Evolutionary conservation across 2,888 invertebrate genomes (phyloP), one percentile per base, ranked within the genome.

Genomic region (Heliconius sara): DNA sequence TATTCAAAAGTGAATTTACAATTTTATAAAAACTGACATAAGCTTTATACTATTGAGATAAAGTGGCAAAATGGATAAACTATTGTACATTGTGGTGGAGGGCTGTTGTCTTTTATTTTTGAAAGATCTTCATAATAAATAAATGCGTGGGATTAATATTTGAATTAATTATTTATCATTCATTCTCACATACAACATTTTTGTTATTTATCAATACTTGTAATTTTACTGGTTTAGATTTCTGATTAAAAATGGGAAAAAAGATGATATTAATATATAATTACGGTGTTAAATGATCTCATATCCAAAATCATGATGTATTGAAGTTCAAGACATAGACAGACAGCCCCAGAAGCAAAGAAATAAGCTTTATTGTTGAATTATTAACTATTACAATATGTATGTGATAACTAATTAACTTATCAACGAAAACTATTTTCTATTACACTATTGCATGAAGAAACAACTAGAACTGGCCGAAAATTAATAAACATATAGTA

Each of bases 1-100:
- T 90, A 92, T 93, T 94, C 93, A 94, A 95, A 95, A 93, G 94
- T 94, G 94, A 90, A 92, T 94, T 95, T 93, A 93, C 94, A 95
- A 94, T 95, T 92, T 88, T 88, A 85, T 85, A 91, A 91, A 93
- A 89, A 91, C 90, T 91, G 91, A 83, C 91, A 82, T 85, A 91
- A 93, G 93, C 92, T 85, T 89, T 91, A 91, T 87, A 86, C 92
- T 94, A 94, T 93, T 93, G 91, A 93, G 89, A 91, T 88, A 89
- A 91, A 91, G 88, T 93, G 92, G 92, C 90, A 92, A 92, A 90
- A 85, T 90, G 89, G 86, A 85, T 85, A 90, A 90, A 89, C 90
- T 91, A 92, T 91, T 89, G 88, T 93, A 91, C 88, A 83, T 84
- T 80, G 86, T 88, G 86, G 80, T 89, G 88, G 88, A 85, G 83